phyloP scores from a whole-genome alignment of 2,113 vertebrate genomes.

The Candoia aspera region DNA sequence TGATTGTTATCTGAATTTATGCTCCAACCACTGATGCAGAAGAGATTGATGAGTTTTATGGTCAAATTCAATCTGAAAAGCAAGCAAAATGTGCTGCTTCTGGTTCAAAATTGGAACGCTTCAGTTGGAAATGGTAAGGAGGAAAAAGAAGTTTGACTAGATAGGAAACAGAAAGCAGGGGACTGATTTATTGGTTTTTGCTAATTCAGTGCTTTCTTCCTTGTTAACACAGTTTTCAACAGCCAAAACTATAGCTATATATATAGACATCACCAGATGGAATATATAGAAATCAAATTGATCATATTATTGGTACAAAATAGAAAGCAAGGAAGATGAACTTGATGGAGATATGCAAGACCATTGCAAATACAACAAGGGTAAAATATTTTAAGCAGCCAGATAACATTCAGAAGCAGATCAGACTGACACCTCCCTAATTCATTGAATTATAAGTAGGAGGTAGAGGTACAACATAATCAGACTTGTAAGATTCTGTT shows the following conservation, averaged over 20 bases:
- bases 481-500: not conserved
- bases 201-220: not conserved
- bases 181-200: no score
- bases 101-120: no score
- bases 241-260: not conserved
- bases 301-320: not conserved
- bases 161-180: no score
- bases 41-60: not conserved
- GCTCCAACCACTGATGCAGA: not conserved
- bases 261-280: not conserved
- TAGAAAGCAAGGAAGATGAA: not conserved
- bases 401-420: not conserved
- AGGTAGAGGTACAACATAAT: not conserved
- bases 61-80: not conserved
- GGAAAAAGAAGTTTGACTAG: no score
- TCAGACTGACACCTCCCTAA: not conserved
- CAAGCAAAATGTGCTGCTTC: no score
- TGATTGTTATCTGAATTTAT: not conserved
- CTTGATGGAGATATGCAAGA: not conserved
- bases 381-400: not conserved
- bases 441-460: not conserved
- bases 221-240: not conserved
- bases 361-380: not conserved
- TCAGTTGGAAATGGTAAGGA: no score
- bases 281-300: not conserved